Evolutionary conservation across 2,797 vertebrate species (phyloP).

Genomic region (Chelonia mydas): DNA sequence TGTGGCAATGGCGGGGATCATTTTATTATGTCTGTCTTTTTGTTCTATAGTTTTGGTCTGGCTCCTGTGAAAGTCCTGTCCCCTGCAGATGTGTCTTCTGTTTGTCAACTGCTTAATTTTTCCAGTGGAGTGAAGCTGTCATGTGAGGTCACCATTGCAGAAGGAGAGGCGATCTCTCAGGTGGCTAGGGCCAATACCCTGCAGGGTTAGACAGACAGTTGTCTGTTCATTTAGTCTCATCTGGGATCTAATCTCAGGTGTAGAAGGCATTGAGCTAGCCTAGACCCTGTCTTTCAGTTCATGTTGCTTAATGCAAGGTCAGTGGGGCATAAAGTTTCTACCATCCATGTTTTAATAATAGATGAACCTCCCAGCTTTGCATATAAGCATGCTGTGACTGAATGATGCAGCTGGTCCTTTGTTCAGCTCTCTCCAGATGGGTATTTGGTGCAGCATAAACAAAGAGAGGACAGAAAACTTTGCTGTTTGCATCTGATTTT

Average conservation of each 20-base stretch:
- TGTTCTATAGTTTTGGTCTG: accelerated
- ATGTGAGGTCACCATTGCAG: accelerated
- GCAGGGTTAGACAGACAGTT: constrained; percentile 17
- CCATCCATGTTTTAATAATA: constrained; percentile 77
- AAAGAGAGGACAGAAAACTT: background rate
- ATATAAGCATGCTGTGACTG: constrained; percentile 13
- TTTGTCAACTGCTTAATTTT: constrained; percentile 16
- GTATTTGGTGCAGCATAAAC: constrained; percentile 6
- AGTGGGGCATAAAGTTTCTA: constrained; percentile 76
- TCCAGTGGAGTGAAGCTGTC: background rate
- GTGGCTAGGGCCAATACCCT: background rate
- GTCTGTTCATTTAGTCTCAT: background rate
- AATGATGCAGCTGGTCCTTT: constrained; percentile 63
- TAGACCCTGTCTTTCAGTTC: constrained; percentile 73
- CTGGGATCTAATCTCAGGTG: constrained; percentile 30
- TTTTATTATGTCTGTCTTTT: constrained; percentile 5
- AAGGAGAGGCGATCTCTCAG: constrained; percentile 6
- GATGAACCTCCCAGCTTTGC: constrained; percentile 59
- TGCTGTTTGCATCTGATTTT: constrained; percentile 32
- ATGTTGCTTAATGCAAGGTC: constrained; percentile 70
- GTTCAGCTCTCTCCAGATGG: constrained; percentile 10
- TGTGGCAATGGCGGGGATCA: background rate
- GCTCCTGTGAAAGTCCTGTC: accelerated
- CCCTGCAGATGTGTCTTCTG: background rate
- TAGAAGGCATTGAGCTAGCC: constrained; percentile 59